These are phyloP conservation scores for Pogona vitticeps DNA, from an alignment of 2,113 vertebrate genomes.

Conservation along the genomic window DNA sequence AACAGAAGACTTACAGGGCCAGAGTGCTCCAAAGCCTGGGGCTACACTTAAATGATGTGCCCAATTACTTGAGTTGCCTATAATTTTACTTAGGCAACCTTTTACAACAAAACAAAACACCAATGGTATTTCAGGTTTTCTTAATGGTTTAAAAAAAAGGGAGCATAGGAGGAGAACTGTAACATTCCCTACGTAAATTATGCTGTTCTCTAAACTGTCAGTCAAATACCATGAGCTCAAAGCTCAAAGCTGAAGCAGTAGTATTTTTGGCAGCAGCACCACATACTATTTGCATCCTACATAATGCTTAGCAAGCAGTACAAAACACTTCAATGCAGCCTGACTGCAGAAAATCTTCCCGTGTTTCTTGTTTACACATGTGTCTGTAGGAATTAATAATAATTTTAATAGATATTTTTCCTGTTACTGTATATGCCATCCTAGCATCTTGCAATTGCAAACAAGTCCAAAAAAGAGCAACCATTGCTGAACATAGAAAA, in stretches of 20 bases:
- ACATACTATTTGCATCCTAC: neutral
- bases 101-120: neutral
- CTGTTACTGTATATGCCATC: neutral
- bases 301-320: neutral
- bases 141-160: neutral
- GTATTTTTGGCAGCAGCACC: neutral
- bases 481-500: neutral
- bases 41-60: conserved; percentile 26
- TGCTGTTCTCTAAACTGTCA: neutral
- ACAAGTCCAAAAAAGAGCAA: neutral
- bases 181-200: neutral
- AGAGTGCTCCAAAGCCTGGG: conserved; percentile 36
- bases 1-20: conserved; percentile 39
- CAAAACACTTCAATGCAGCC: neutral
- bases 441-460: neutral
- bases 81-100: conserved; percentile 18
- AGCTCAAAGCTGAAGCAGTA: neutral
- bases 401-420: neutral
- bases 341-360: neutral
- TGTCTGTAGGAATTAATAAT: neutral
- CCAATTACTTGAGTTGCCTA: conserved; percentile 38
- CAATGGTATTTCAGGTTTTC: neutral
- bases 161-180: neutral
- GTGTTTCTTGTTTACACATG: neutral
- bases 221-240: neutral